phyloP scores from a whole-genome alignment of 1,140 invertebrate species.

The Dolichoris vasculosae region DNA sequence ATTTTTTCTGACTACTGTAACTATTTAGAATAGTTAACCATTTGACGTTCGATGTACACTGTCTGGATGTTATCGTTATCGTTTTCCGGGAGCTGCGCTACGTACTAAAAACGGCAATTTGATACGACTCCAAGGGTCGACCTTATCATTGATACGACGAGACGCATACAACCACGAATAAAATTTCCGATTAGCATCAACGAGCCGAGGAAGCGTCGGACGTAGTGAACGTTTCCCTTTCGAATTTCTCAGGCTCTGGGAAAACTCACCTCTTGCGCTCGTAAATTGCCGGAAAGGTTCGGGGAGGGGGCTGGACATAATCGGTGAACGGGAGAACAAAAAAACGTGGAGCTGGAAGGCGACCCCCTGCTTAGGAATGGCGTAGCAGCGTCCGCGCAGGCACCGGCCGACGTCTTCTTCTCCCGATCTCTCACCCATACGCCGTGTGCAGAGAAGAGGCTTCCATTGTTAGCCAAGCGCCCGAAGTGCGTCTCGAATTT shows the following conservation, averaged over 20 bases:
- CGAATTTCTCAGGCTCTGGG: not conserved
- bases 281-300: not conserved
- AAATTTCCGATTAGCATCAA: not conserved
- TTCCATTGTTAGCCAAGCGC: not conserved
- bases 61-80: not conserved
- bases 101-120: not conserved
- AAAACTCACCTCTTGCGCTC: not conserved
- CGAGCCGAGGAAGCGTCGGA: too few relatives aligned
- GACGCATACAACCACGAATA: not conserved
- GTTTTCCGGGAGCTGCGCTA: not conserved
- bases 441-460: not conserved
- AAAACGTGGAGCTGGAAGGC: not conserved
- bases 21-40: not conserved
- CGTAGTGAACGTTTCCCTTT: not conserved
- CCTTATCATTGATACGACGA: not conserved
- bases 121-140: not conserved
- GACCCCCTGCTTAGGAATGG: not conserved
- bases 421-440: not conserved
- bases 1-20: not conserved
- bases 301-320: not conserved
- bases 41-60: not conserved
- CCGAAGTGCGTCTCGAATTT: conserved; percentile 20
- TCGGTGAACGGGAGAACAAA: not conserved
- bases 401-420: not conserved
- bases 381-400: not conserved